Conservation (phyloP, 1,140 invertebrate genomes). For the Drosophila busckii region DNA sequence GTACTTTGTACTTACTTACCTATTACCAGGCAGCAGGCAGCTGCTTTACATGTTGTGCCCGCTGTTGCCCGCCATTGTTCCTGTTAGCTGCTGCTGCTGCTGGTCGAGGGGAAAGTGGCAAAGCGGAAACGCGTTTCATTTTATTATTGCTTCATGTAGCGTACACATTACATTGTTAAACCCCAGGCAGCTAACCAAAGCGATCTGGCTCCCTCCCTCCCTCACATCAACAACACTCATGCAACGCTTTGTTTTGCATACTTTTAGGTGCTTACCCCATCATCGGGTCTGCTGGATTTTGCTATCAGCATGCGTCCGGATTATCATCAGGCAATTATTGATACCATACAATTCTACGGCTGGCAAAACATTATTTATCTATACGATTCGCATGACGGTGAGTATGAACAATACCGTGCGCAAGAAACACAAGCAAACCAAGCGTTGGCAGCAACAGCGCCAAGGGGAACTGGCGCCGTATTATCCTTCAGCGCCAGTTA, state of each 20-base stretch:
- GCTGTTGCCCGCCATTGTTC: neutral
- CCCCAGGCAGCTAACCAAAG: neutral
- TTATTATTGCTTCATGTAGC: slow-evolving; percentile 77
- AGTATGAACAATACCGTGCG: slow-evolving; percentile 80
- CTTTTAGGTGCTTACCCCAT: slow-evolving; percentile 86
- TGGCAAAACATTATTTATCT: slow-evolving; percentile 97
- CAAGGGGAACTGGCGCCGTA: slow-evolving; percentile 1
- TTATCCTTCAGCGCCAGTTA: slow-evolving; percentile 37
- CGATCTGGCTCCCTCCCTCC: neutral
- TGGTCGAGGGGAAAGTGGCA: slow-evolving; percentile 26
- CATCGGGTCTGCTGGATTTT: slow-evolving; percentile 90
- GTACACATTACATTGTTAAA: slow-evolving; percentile 71
- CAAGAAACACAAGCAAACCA: too few species aligned
- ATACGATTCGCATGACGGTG: slow-evolving; percentile 97
- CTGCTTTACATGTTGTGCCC: slow-evolving; percentile 40
- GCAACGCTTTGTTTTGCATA: slow-evolving; percentile 54
- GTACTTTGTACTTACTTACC: slow-evolving; percentile 10
- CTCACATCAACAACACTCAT: slow-evolving; percentile 14
- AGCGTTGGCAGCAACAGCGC: neutral
- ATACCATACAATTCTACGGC: slow-evolving; percentile 93
- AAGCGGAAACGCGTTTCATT: slow-evolving; percentile 74
- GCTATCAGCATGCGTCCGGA: slow-evolving; percentile 95
- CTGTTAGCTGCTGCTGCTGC: slow-evolving; percentile 6
- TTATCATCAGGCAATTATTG: slow-evolving; percentile 95
- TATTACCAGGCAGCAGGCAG: slow-evolving; percentile 29